Evolutionary conservation across 2,888 invertebrate genomes (phyloP), one percentile per base, ranked within the genome.

Genomic region (Micropterix aruncella): DNA sequence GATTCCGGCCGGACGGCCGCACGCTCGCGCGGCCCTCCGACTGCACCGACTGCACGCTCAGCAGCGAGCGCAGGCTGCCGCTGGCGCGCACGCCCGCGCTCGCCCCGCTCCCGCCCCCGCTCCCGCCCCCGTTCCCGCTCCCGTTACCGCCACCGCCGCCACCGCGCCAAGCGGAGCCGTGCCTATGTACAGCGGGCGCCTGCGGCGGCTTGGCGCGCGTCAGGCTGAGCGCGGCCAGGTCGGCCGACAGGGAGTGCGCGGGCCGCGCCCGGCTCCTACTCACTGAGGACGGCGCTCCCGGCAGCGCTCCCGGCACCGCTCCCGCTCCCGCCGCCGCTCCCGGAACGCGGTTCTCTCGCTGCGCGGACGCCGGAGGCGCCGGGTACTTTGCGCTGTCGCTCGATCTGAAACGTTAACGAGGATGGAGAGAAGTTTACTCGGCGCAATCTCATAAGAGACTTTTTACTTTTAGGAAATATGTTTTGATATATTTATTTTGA

Each of bases 331-430:
- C 7, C 7, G 44, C 16, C 12, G 40, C 40, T 60, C 48, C 55
- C 55, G 47, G 53, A 52, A 45, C n/a, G n/a, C n/a, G n/a, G 50
- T 46, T 40, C 50, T 51, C 50, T 48, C 55, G 53, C 49, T 50
- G 53, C 50, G 54, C 41, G 48, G 52, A 42, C 49, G 54, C 44
- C 51, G 49, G 45, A 50, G 51, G 50, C 51, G 47, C 55, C 63
- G 66, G 47, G 53, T 76, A 75, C 58, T 74, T 70, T 59, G 77
- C 69, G 62, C 77, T 70, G 65, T 73, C 79, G 58, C 77, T 63
- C 60, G 73, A 65, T 67, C 75, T 62, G 63, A 62, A 46, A 53
- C 15, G 18, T n/a, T 19, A 36, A 46, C 16, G 42, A 17, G 36
- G n/a, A 12, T 15, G 4, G 38, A 40, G 15, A 43, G 15, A 37